phyloP scores from a whole-genome alignment of 2,797 vertebrate genomes.

The Acridotheres tristis region DNA sequence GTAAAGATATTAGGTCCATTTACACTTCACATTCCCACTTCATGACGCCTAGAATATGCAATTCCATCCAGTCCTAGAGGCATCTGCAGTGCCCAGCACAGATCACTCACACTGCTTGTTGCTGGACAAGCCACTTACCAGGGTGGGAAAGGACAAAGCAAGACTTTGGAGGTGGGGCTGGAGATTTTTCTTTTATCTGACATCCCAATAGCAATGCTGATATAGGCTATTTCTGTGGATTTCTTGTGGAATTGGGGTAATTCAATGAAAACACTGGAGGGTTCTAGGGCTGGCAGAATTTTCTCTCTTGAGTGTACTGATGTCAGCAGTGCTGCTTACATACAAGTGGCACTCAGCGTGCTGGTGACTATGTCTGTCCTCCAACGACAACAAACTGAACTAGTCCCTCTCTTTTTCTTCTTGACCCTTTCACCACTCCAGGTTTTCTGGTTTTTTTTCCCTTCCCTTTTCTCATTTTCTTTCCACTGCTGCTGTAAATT shows the following conservation, averaged over 20 bases:
- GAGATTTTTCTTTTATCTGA: background rate
- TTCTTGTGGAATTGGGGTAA: background rate
- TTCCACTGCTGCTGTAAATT: background rate
- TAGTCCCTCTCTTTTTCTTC: background rate
- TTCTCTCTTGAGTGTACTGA: background rate
- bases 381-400: background rate
- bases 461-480: background rate
- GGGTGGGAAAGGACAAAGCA: background rate
- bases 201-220: background rate
- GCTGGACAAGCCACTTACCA: rapidly evolving
- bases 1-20: background rate
- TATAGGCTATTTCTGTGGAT: background rate
- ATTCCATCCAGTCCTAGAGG: background rate
- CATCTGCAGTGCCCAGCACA: background rate
- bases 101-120: background rate
- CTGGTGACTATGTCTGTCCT: background rate
- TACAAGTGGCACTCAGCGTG: background rate
- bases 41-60: background rate
- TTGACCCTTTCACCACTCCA: background rate
- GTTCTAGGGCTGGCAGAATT: background rate
- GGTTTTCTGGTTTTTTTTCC: background rate
- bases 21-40: background rate
- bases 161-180: background rate
- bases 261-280: background rate
- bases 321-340: background rate